Evolutionary conservation across 2,113 vertebrate species (phyloP).

Genomic region (Scortum barcoo): DNA sequence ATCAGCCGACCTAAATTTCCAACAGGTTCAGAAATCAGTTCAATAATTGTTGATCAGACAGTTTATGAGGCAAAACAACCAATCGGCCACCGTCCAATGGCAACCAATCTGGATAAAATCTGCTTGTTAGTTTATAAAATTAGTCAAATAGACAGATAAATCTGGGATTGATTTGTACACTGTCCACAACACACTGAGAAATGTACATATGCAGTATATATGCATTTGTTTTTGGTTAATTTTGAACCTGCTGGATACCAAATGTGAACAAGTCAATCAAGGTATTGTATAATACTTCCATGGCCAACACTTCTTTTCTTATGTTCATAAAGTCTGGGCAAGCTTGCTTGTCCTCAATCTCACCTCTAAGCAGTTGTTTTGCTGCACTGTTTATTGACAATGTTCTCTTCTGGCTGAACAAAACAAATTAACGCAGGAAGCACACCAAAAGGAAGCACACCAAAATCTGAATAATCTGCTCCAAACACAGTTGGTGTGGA

Average conservation of each 20-base stretch:
- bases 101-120: too few relatives aligned
- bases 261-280: background rate
- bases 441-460: background rate
- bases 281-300: background rate
- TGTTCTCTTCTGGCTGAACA: conserved; percentile 7
- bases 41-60: too few relatives aligned
- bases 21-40: too few relatives aligned
- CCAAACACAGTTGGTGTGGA: background rate
- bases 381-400: background rate
- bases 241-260: background rate
- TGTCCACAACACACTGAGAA: too few relatives aligned
- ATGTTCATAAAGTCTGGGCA: too few relatives aligned
- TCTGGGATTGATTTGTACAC: too few relatives aligned
- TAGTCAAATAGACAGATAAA: too few relatives aligned
- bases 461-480: background rate
- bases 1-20: too few relatives aligned
- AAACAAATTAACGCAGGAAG: conserved; percentile 12
- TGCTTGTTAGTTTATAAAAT: too few relatives aligned
- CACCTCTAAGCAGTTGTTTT: background rate
- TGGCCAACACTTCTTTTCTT: background rate
- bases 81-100: too few relatives aligned
- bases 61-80: too few relatives aligned
- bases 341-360: background rate
- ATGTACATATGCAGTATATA: too few relatives aligned
- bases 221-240: background rate